Conservation (phyloP, 2,797 vertebrate species). For the Peromyscus attwateri region DNA sequence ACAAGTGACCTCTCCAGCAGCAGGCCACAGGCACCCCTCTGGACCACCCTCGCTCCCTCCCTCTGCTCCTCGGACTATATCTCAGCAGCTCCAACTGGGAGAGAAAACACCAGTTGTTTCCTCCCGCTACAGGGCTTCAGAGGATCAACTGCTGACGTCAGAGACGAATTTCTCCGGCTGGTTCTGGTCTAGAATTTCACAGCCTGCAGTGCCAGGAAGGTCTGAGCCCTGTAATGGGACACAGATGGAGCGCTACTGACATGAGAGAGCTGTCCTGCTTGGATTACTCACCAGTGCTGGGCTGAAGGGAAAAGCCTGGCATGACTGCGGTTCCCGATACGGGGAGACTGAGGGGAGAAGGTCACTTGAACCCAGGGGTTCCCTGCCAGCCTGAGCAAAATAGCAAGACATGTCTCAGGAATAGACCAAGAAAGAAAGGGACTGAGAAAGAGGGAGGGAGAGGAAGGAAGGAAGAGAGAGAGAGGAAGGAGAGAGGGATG, state of each 20-base stretch:
- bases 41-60: background rate
- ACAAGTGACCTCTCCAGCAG: conserved; percentile 59
- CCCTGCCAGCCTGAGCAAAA: background rate
- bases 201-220: background rate
- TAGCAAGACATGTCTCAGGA: background rate
- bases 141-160: background rate
- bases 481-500: too few species aligned
- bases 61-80: background rate
- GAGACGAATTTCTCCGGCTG: background rate
- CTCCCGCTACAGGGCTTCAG: background rate
- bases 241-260: accelerated
- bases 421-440: background rate
- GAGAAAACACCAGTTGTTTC: conserved; percentile 10
- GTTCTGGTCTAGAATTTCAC: conserved; percentile 55
- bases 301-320: background rate
- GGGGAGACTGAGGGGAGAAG: background rate
- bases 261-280: background rate
- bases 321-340: background rate
- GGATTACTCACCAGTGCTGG: accelerated
- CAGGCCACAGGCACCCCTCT: conserved; percentile 11
- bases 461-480: too few species aligned
- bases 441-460: background rate
- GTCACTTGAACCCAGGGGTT: background rate
- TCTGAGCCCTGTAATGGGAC: background rate
- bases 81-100: background rate